Percentiles rank a stretch among this genome's conserved stretches.
Evolutionary conservation across 2,113 vertebrate genomes (phyloP).

Genomic region (Dendropsophus ebraccatus): DNA sequence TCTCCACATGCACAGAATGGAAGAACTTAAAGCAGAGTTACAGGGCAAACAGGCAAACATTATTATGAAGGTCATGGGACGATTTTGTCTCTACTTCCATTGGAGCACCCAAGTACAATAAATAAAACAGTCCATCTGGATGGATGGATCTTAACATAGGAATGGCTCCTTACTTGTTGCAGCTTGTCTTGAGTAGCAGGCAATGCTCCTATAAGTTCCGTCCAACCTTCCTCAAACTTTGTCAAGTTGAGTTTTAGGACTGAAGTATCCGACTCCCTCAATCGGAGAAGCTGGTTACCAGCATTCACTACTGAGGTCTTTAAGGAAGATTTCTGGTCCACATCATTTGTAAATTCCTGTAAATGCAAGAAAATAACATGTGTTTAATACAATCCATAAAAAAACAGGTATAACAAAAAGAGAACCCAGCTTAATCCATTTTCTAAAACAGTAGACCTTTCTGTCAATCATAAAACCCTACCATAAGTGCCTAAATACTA

Average conservation of each 20-base stretch:
- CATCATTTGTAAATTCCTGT: constrained; percentile 83
- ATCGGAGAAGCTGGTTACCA: constrained; percentile 79
- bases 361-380: neutral
- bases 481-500: no score
- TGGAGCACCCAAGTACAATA: neutral
- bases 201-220: constrained; percentile 72
- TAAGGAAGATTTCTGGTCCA: constrained; percentile 76
- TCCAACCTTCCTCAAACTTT: constrained; percentile 83
- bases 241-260: constrained; percentile 72
- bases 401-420: neutral
- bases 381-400: neutral
- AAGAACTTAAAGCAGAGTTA: no score
- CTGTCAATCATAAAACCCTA: no score
- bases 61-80: no score
- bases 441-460: no score
- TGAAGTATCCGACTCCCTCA: constrained; percentile 76
- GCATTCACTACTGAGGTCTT: constrained; percentile 77
- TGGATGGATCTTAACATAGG: neutral
- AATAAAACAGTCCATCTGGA: neutral
- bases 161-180: constrained; percentile 75
- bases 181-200: constrained; percentile 79
- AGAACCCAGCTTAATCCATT: neutral
- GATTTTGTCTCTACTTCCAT: no score
- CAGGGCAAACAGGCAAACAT: no score
- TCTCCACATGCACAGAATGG: no score